phyloP scores from a whole-genome alignment of 2,888 invertebrate species.

The Drosophila lacicola region DNA sequence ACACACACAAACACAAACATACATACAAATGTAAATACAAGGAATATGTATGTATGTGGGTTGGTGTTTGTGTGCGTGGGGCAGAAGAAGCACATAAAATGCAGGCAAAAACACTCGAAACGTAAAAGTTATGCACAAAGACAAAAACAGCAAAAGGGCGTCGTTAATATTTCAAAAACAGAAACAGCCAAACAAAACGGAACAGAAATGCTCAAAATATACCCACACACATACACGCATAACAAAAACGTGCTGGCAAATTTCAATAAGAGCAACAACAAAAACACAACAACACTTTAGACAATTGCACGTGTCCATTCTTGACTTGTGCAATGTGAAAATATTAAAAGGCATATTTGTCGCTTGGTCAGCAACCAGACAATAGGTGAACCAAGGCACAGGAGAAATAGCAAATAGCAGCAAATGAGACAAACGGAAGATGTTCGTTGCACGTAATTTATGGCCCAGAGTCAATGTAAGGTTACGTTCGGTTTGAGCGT shows the following conservation, averaged over 20 bases:
- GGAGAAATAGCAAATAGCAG: constrained; percentile 4
- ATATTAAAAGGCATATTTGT: constrained; percentile 75
- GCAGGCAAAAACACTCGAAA: constrained; percentile 76
- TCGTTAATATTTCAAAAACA: constrained; percentile 81
- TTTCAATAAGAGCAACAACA: constrained; percentile 34
- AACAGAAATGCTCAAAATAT: constrained; percentile 22
- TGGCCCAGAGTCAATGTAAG: constrained; percentile 28
- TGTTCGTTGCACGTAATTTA: constrained; percentile 54
- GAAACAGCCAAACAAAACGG: constrained; percentile 49
- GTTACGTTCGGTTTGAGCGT: constrained; percentile 18
- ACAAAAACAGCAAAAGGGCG: constrained; percentile 76
- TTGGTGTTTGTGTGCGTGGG: neutral
- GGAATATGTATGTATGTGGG: neutral
- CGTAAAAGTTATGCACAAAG: constrained; percentile 68
- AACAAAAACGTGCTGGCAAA: constrained; percentile 42
- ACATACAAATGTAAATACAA: constrained; percentile 2
- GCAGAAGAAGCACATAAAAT: constrained; percentile 60
- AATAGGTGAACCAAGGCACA: constrained; percentile 29
- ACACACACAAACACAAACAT: too few relatives aligned
- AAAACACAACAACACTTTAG: constrained; percentile 31
- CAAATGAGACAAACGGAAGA: constrained; percentile 62
- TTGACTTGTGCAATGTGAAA: constrained; percentile 55
- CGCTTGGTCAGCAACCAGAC: constrained; percentile 66
- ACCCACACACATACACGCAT: neutral
- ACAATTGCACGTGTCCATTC: constrained; percentile 59